Evolutionary conservation across 2,113 vertebrate species (phyloP).

Genomic region (Nesoenas mayeri): DNA sequence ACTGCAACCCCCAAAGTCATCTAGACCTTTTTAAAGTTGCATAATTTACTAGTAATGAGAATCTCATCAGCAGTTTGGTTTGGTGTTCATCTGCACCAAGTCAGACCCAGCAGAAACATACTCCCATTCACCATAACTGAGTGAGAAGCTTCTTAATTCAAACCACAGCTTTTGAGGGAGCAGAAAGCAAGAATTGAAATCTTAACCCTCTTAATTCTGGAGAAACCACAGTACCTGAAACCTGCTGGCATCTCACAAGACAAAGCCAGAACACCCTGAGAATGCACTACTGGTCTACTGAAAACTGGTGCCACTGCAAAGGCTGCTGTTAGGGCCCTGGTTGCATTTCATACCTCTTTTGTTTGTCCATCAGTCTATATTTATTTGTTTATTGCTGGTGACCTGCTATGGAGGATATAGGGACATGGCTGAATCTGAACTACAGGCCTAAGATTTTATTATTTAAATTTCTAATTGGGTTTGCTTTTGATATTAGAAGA

Average conservation of each 20-base stretch:
- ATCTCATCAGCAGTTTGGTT: neutral
- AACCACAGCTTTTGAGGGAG: neutral
- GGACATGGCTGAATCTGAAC: neutral
- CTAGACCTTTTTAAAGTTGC: neutral
- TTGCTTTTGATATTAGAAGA: constrained; percentile 35
- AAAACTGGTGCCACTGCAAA: neutral
- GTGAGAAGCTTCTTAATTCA: neutral
- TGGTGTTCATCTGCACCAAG: neutral
- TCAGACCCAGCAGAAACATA: neutral
- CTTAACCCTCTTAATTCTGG: neutral
- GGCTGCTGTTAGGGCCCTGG: neutral
- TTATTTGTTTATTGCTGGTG: neutral
- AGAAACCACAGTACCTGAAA: neutral
- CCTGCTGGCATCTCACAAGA: neutral
- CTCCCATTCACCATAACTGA: neutral
- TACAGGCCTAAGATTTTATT: neutral
- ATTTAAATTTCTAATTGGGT: constrained; percentile 16
- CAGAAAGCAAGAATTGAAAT: neutral
- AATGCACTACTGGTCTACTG: neutral
- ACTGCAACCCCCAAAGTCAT: neutral
- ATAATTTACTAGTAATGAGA: neutral
- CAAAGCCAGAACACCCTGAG: fast-evolving
- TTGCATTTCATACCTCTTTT: neutral
- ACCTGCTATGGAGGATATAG: neutral
- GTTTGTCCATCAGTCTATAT: neutral